Base-by-base conservation (phyloP, 2,113 vertebrate genomes). In the Eretmochelys imbricata region DNA sequence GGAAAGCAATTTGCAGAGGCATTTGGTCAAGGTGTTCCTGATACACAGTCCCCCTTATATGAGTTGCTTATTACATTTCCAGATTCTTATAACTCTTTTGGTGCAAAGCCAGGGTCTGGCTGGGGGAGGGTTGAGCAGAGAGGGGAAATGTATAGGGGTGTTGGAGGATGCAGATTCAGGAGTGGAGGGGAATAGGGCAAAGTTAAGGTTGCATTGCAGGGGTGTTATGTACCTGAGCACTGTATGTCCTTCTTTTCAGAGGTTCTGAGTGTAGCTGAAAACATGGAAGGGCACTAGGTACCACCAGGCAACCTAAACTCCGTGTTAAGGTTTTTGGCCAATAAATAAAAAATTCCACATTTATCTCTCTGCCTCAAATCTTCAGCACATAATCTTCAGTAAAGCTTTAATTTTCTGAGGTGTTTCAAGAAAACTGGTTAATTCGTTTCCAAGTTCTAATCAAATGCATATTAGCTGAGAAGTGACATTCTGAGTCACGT, bases 81-180 rank as follows among this genome's bases (percentile, higher is more conserved):
- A 89, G 81, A 49, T 91, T 51, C 75, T 91, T 81, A 53, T 92
- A 80, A 85, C 7, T 89, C 92, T 89, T 8, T 59, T 49, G 53
- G 49, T 12, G 81, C n/a, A 84, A 46, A 76, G 19, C 10, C 12
- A 50, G 49, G 49, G 49, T 50, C 49, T 50, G 49, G 12, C 12
- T 12, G 49, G 49, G 49, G 49, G 49, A 50, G 49, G 49, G 13
- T 50, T 50, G 49, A 50, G 49, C 49, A 50, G 13, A 50, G 49
- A 50, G 49, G 49, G 49, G 49, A 7, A 76, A 83, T 6, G 5
- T 59, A 35, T 17, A 25, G 24, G 11, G 2, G 49, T 50, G 49
- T 50, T 14, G 11, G 25, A 92, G 42, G 75, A 35, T 88, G 10
- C 13, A 88, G 2, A 5, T 31, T 83, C 10, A n/a, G 54, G 24